Evolutionary conservation across 2,113 vertebrate species (phyloP), one percentile per base, ranked within the genome.

Genomic region (Tor tambroides): DNA sequence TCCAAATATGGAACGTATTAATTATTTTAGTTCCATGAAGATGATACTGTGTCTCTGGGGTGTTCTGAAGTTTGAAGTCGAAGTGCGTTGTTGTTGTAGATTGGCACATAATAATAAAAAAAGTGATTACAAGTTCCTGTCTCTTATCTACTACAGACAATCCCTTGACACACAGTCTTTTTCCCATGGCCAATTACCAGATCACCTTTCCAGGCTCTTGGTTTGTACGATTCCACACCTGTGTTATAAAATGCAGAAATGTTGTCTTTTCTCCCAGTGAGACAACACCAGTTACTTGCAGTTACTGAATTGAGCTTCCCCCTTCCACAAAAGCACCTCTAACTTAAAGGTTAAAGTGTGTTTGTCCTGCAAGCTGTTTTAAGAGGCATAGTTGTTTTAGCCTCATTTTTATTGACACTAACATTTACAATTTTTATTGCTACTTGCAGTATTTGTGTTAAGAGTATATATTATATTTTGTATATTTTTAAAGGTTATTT

Each of bases 141-240:
- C 71, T 91, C 90, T 94, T 94, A 94, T 94, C 93, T 93, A 91
- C 88, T 90, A 59, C 90, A 91, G 92, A 94, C 93, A 93, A 93
- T 93, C 90, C 88, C 86, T 89, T 90, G 89, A 91, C 91, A 91
- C 86, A 88, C 86, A 91, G 93, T 92, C 89, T 87, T 92, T 92
- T 92, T 91, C 92, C 92, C 89, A 87, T 89, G 91, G 92, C 86
- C 92, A 89, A 91, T 94, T 94, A 94, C 93, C 92, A 93, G 92
- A 93, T 93, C 81, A 87, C 78, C 83, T 87, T 88, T 88, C 77
- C 80, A 86, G 71, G 51, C 74, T 86, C 54, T 67, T 26, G 83
- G 79, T 85, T 49, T 38, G 79, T 80, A 80, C 69, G 46, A 84
- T 86, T 88, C 65, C 84, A 80, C 84, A 77, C 87, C 71, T 89